phyloP scores from a whole-genome alignment of 1,140 invertebrate species.

The Diploscapter pachys region DNA sequence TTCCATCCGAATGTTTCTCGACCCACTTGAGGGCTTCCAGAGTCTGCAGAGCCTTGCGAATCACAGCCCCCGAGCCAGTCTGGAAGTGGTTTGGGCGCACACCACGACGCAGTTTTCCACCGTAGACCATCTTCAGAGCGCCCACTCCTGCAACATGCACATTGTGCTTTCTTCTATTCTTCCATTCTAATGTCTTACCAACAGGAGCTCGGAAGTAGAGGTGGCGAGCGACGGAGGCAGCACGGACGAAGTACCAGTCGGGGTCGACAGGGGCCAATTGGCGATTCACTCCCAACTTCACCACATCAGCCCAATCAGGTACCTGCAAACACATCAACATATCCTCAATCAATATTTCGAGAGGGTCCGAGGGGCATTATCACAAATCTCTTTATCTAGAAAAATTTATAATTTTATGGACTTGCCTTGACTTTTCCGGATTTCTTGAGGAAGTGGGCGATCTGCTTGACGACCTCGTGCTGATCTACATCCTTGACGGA shows the following conservation, averaged over 20 bases:
- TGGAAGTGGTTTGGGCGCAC: slow-evolving; percentile 91
- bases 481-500: slow-evolving; percentile 94
- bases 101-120: slow-evolving; percentile 83
- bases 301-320: slow-evolving; percentile 92
- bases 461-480: slow-evolving; percentile 88
- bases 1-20: slow-evolving; percentile 76
- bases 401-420: too few relatives aligned
- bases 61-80: slow-evolving; percentile 80
- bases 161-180: too few relatives aligned
- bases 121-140: slow-evolving; percentile 91
- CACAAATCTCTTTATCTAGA: too few relatives aligned
- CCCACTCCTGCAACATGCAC: slow-evolving; percentile 72
- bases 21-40: slow-evolving; percentile 88
- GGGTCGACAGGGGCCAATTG: slow-evolving; percentile 94
- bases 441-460: slow-evolving; percentile 94
- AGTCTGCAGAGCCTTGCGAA: slow-evolving; percentile 86
- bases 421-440: slow-evolving; percentile 81
- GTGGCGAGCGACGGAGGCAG: slow-evolving; percentile 82
- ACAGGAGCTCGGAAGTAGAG: slow-evolving; percentile 89
- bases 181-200: slow-evolving; percentile 38
- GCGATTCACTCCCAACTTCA: slow-evolving; percentile 89
- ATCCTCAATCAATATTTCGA: too few relatives aligned
- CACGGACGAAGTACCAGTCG: slow-evolving; percentile 93
- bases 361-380: too few relatives aligned
- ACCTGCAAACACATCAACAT: slow-evolving; percentile 61